Percentiles rank a stretch among this genome's conserved stretches.
Conservation (phyloP, 1,140 invertebrate genomes). For the Drosophila ficusphila region DNA sequence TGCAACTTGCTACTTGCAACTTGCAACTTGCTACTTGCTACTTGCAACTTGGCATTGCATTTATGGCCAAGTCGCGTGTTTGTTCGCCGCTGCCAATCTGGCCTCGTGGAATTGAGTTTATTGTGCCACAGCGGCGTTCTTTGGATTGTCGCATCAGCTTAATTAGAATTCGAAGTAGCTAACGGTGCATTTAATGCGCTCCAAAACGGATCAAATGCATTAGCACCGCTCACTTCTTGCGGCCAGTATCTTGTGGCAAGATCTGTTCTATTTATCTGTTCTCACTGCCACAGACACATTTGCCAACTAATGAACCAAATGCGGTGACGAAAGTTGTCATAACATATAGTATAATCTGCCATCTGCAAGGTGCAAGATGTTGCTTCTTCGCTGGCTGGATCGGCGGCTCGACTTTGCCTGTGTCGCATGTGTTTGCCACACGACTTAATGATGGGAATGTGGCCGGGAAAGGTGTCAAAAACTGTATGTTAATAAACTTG, state of each 20-base stretch:
- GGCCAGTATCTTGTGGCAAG: background rate
- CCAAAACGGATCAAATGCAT: constrained; percentile 75
- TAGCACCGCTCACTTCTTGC: constrained; percentile 45
- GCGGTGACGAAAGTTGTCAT: constrained; percentile 42
- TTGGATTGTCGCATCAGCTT: constrained; percentile 76
- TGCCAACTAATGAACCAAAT: constrained; percentile 23
- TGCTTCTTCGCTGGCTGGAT: too few relatives aligned
- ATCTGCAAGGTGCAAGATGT: background rate
- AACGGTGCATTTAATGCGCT: constrained; percentile 78
- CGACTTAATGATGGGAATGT: constrained; percentile 9
- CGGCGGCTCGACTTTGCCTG: too few relatives aligned
- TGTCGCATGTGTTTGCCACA: background rate
- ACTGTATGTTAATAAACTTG: constrained; percentile 32
- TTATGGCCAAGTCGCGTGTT: constrained; percentile 79
- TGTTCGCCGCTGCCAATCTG: constrained; percentile 47
- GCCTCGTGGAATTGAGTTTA: constrained; percentile 69
- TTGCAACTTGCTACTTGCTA: constrained; percentile 28
- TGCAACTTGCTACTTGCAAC: too few relatives aligned
- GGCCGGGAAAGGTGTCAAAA: constrained; percentile 25
- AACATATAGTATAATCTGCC: too few relatives aligned
- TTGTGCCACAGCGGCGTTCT: constrained; percentile 72
- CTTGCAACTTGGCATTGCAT: constrained; percentile 68
- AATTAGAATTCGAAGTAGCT: constrained; percentile 81
- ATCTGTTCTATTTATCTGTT: constrained; percentile 41
- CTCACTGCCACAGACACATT: background rate